Percentiles rank a stretch among this genome's conserved stretches.
phyloP scores from a whole-genome alignment of 1,140 invertebrate species.

The Trissolcus basalis region DNA sequence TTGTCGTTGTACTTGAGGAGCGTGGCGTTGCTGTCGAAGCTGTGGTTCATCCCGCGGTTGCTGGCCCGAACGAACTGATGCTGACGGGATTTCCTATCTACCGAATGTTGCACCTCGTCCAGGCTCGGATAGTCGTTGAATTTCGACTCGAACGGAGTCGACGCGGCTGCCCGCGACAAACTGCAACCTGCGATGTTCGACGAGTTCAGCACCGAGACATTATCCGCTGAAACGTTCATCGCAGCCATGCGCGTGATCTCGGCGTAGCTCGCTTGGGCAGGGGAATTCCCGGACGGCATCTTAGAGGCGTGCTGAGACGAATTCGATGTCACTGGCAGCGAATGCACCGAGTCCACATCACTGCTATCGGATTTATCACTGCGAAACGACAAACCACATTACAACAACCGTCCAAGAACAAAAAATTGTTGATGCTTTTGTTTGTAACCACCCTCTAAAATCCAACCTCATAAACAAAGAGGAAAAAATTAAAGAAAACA shows the following conservation, averaged over 20 bases:
- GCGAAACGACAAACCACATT: conserved; percentile 47
- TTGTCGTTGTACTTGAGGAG: conserved; percentile 66
- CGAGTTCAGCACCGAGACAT: conserved; percentile 63
- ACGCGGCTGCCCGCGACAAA: conserved; percentile 61
- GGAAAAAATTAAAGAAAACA: too few relatives aligned
- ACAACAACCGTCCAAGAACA: too few relatives aligned
- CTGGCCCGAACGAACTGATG: conserved; percentile 55
- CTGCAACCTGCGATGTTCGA: conserved; percentile 60
- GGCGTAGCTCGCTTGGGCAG: conserved; percentile 83
- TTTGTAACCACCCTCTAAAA: too few relatives aligned
- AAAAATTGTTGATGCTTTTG: too few relatives aligned
- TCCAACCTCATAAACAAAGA: too few relatives aligned
- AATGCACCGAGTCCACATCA: conserved; percentile 84
- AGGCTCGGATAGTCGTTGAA: conserved; percentile 71
- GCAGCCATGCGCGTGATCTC: conserved; percentile 82
- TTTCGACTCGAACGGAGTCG: conserved; percentile 11
- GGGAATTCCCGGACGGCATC: conserved; percentile 75
- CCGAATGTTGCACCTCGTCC: conserved; percentile 69
- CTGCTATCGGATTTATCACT: conserved; percentile 85
- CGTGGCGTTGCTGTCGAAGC: conserved; percentile 68
- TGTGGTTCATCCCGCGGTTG: conserved; percentile 61
- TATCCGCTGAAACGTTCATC: conserved; percentile 68
- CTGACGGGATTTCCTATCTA: conserved; percentile 65
- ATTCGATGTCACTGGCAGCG: conserved; percentile 80
- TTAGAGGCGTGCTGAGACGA: conserved; percentile 69